Base-by-base conservation (phyloP, 2,888 invertebrate genomes). In the Eupeodes latifasciatus region DNA sequence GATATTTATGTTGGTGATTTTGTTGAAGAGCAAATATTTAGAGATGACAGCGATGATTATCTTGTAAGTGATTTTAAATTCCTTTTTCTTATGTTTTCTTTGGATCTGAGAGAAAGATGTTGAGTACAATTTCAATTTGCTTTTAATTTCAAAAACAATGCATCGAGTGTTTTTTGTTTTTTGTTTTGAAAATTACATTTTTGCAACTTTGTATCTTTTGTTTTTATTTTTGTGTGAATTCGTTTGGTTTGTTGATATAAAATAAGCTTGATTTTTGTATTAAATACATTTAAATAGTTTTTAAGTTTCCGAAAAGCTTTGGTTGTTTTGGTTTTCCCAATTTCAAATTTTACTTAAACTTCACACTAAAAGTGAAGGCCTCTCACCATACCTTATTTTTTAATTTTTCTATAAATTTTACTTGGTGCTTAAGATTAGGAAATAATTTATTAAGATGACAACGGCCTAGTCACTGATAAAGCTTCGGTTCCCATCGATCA, bases 21-120 rank as follows among this genome's bases (percentile, higher is more conserved):
- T 92, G 91, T 93, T 76, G 85, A 91, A 74, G 92, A 93, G 87
- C 91, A 93, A 90, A 92, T 93, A 89, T 92, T 92, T 90, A 85
- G 91, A 64, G 91, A 92, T 90, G 92, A 92, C 82, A 90, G 81
- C 34, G 90, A 91, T 83, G 92, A 92, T 89, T 92, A 91, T 89
- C 90, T 92, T 90, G 93, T 93, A 91, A 93, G 92, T 92, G 10
- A 16, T 66, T 59, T 49, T 1, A 59, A 44, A 34, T 49, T 14
- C 27, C 7, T 2, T 61, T 2, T 61, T 5, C 40, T 40, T 5
- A 5, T 40, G 3, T 40, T 40, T 40, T 5, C 9, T 16, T 44
- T n/a, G 2, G 10, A 51, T n/a, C 3, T 69, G 0, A n/a, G 10
- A 11, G 16, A 6, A 12, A 14, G 9, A n/a, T 2, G n/a, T 4